Evolutionary conservation across 2,113 vertebrate species (phyloP).

Genomic region (Brachionichthys hirsutus): DNA sequence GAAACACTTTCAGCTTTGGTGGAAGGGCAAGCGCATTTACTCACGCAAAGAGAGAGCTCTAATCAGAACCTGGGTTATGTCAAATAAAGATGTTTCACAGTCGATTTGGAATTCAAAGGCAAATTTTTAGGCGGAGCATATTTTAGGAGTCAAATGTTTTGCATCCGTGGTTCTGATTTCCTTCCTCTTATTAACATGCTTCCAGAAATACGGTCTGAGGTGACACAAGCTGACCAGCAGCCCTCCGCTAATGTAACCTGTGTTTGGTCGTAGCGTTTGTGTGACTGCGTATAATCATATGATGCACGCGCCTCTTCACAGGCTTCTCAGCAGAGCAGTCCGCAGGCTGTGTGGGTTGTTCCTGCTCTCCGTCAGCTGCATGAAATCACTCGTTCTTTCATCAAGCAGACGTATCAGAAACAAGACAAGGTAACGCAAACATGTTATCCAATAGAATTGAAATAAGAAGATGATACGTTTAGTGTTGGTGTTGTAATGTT

Average conservation of each 20-base stretch:
- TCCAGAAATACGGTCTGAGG: conserved; percentile 14
- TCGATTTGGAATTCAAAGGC: conserved; percentile 2
- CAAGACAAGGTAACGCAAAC: conserved; percentile 91
- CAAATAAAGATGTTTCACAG: conserved; percentile 14
- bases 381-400: conserved; percentile 97
- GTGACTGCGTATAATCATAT: conserved; percentile 1
- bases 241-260: conserved; percentile 11
- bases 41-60: conserved; percentile 13
- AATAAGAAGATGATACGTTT: no score
- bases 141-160: not conserved
- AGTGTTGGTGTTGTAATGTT: no score
- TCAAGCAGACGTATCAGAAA: conserved; percentile 99
- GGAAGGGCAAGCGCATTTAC: conserved; percentile 24
- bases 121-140: not conserved
- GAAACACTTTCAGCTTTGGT: conserved; percentile 47
- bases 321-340: conserved; percentile 94
- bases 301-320: conserved; percentile 49
- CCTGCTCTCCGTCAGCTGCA: conserved; percentile 96
- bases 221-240: conserved; percentile 20
- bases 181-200: not conserved
- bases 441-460: no score
- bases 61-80: conserved; percentile 48
- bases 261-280: not conserved
- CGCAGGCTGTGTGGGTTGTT: conserved; percentile 96
- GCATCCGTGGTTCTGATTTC: conserved; percentile 50